Base-by-base conservation (phyloP, 2,888 invertebrate genomes). In the Copidosoma aretas region DNA sequence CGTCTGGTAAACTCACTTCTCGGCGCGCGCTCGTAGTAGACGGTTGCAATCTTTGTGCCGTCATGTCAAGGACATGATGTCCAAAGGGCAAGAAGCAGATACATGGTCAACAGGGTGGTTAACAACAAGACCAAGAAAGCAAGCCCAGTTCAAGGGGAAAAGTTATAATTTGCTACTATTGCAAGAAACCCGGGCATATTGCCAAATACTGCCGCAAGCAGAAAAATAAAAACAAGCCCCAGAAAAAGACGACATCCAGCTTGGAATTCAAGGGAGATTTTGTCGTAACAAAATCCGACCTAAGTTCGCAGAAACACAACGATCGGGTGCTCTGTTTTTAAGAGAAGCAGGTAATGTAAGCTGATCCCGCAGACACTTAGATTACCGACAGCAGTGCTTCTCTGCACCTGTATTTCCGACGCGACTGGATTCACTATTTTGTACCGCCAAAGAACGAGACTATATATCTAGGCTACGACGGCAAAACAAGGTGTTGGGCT, bases 351-450 rank as follows among this genome's bases (percentile, higher is more conserved):
- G 21, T 72, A 21, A 53, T 66, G 65, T 14, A 51, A 21, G 64
- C 21, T 41, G 67, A 32, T 32, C 3, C 32, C 3, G 32, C 32
- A 32, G 32, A 32, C 32, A 32, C 32, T 32, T 75, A 74, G 74
- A 32, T 75, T 17, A 67, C 70, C 57, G 74, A 75, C 59, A 74
- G 73, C 46, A 73, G 74, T 12, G 74, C 72, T 8, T 74, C 72
- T 0, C 54, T 52, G 21, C 75, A 76, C 19, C 72, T 75, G 1
- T 71, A 72, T 10, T 71, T 58, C 49, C 68, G 71, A 56, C 43
- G 67, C 2, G 73, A 74, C 4, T 74, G 32, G 71, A 71, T 67
- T 62, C 22, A 66, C 56, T 5, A 61, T 68, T 22, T 71, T 64
- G 14, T 12, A 60, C 12, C 58, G 46, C 24, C 53, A 19, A 67